Conservation (phyloP, 2,888 invertebrate genomes). For the Ectemnius cavifrons region DNA sequence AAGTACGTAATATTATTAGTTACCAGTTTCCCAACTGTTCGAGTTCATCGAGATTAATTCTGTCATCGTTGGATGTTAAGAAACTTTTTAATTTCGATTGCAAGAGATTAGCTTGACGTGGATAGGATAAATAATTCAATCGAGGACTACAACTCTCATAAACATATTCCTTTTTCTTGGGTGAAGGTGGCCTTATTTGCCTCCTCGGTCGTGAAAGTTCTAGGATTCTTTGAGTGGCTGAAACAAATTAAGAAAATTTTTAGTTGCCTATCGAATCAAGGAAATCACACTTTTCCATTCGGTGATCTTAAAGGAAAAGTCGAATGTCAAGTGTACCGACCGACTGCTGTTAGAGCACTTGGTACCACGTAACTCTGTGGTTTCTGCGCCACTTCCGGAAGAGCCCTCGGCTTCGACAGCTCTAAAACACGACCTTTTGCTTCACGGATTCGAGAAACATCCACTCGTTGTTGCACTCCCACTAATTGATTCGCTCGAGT, state of each 20-base stretch:
- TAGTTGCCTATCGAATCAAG: background rate
- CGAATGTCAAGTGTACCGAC: constrained; percentile 38
- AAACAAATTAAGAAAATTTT: background rate
- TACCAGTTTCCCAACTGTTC: no score
- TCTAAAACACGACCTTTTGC: constrained; percentile 45
- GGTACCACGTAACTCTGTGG: constrained; percentile 41
- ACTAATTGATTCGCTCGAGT: background rate
- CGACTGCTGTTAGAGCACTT: constrained; percentile 52
- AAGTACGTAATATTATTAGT: no score
- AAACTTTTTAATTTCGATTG: background rate
- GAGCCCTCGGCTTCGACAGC: constrained; percentile 51
- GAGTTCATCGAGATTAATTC: no score
- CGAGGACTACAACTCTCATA: background rate
- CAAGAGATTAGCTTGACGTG: background rate
- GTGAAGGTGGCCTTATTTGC: background rate
- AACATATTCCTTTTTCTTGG: background rate
- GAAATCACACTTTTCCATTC: no score
- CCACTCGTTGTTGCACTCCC: background rate
- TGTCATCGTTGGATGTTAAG: background rate
- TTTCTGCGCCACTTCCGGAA: constrained; percentile 34
- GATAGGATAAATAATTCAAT: background rate
- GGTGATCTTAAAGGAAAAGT: background rate
- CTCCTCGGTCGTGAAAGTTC: constrained; percentile 53
- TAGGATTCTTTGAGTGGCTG: constrained; percentile 56
- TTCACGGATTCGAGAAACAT: constrained; percentile 10